Evolutionary conservation across 2,888 invertebrate species (phyloP), one percentile per base, ranked within the genome.

Genomic region (Physocephala rufipes): DNA sequence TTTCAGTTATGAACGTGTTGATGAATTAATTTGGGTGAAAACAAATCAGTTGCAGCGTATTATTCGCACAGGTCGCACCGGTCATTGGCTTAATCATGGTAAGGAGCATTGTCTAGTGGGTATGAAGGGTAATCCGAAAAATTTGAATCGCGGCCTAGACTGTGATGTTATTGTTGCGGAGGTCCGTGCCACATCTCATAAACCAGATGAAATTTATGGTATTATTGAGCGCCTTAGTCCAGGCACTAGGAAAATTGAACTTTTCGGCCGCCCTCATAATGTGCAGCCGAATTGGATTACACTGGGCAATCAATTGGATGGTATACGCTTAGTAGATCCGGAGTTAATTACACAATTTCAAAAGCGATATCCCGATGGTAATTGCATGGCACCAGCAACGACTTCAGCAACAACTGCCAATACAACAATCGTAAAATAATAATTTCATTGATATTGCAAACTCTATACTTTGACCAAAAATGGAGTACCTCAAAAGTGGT

Each of bases 221-320:
- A 97, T 98, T 78, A 98, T 98, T 76, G 98, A 99, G 84, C 89
- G 99, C 67, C 89, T 99, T 67, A 96, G 97, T 74, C 99, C 99
- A 0, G 97, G 98, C 0, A 97, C 97, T 0, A 90, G 97, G 71
- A 99, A 99, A 88, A 96, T 99, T 73, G 99, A 99, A 86, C 87
- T 99, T 19, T 99, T 99, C 84, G 99, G 99, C 0, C 88, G 99
- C 70, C 97, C 97, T 0, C 98, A 99, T 85, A 99, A 99, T 83
- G 95, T 98, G 0, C 98, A 99, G 84, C 98, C 97, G 0, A 99
- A 99, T 83, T 99, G 98, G 99, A 95, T 95, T 81, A 99, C 99
- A 0, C 87, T 99, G 4, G 99, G 98, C 0, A 99, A 99, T 87
- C 99, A 99, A 87, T 91, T 98, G 66, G 97, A 97, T 82, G 98